These are phyloP conservation scores for Heterochromis multidens DNA, from an alignment of 2,113 vertebrate genomes.

Conservation along the genomic window DNA sequence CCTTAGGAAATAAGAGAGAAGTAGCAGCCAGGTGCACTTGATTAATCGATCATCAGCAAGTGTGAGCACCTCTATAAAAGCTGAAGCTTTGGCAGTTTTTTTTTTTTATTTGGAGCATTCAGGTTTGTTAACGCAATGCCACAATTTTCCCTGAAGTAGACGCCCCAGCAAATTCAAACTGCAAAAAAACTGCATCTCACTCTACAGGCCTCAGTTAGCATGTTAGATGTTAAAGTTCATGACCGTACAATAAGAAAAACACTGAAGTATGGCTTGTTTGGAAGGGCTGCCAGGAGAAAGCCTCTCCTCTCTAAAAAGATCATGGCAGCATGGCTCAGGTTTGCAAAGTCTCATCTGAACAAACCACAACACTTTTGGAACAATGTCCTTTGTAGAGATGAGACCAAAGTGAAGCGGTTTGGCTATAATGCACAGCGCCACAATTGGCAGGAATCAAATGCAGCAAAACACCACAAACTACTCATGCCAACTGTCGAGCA, in stretches of 20 bases:
- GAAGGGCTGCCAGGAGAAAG: background rate
- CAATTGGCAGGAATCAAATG: too few species aligned
- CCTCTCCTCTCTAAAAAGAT: background rate
- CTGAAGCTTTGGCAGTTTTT: background rate
- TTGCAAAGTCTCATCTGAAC: background rate
- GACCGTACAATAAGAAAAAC: background rate
- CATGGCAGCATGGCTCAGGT: background rate
- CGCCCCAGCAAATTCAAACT: background rate
- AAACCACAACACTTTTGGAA: background rate
- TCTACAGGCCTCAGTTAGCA: background rate
- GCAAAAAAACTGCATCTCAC: background rate
- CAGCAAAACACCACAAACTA: background rate
- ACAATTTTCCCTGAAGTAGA: background rate
- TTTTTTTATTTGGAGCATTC: background rate
- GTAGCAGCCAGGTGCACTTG: background rate
- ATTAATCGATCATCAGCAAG: background rate
- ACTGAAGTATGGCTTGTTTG: background rate
- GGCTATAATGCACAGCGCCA: background rate
- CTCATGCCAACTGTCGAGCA: background rate
- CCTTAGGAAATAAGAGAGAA: background rate
- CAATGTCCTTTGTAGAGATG: background rate
- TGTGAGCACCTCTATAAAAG: background rate
- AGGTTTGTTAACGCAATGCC: background rate
- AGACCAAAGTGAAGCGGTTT: background rate
- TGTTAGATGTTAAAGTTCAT: background rate